Evolutionary conservation across 2,113 vertebrate genomes (phyloP).

Genomic region (Mesembrinibis cayennensis): DNA sequence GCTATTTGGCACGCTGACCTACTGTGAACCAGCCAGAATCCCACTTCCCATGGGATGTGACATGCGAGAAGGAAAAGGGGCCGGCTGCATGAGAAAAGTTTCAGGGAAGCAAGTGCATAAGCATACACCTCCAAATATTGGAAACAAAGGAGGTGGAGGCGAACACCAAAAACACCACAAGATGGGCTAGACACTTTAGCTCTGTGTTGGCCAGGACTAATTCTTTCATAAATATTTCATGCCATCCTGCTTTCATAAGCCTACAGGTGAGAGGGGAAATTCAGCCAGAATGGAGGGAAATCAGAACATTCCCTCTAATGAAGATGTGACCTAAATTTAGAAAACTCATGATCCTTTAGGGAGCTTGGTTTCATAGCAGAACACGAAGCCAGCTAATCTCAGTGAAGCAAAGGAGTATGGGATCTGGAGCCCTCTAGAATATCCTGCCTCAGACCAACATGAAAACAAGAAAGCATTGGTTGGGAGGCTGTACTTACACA

Average conservation of each 20-base stretch:
- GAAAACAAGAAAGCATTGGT: background rate
- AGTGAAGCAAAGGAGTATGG: background rate
- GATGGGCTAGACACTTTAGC: background rate
- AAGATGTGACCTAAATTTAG: background rate
- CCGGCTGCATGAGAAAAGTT: accelerated
- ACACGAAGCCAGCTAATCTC: background rate
- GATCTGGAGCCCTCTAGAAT: background rate
- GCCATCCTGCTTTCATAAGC: background rate
- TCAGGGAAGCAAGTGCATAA: background rate
- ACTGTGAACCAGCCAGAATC: background rate
- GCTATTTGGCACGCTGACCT: background rate
- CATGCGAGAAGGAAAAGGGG: background rate
- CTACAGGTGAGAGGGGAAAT: background rate
- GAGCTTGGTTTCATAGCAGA: background rate
- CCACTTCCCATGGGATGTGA: background rate
- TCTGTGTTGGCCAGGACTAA: accelerated
- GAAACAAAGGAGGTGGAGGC: background rate
- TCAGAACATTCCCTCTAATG: background rate
- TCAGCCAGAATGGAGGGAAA: background rate
- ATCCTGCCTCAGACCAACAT: background rate
- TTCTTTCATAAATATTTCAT: background rate
- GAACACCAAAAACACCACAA: background rate
- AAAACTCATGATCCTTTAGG: background rate
- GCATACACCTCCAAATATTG: background rate
- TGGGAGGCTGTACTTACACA: background rate